Evolutionary conservation across 2,797 vertebrate genomes (phyloP).

Genomic region (Hipposideros larvatus): DNA sequence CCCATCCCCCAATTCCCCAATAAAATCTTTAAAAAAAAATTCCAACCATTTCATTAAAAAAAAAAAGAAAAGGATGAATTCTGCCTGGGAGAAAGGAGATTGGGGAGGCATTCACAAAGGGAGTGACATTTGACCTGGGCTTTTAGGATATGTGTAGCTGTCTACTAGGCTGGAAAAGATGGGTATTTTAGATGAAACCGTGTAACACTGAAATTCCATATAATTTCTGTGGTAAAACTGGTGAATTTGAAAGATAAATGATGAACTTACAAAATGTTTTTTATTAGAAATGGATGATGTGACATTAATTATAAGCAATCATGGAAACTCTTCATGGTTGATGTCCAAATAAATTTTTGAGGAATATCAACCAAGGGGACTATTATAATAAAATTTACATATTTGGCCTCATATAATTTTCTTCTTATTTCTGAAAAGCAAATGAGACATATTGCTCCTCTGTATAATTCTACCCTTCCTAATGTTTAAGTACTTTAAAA

Average conservation of each 20-base stretch:
- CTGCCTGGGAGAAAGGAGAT: slow-evolving; percentile 2
- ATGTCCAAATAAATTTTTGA: slow-evolving; percentile 17
- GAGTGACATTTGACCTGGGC: background rate
- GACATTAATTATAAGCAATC: slow-evolving; percentile 13
- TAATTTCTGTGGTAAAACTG: slow-evolving; percentile 41
- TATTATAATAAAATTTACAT: slow-evolving; percentile 40
- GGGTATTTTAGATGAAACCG: slow-evolving; percentile 39
- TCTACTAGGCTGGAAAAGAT: background rate
- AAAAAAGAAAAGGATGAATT: background rate
- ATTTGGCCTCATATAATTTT: slow-evolving; percentile 39
- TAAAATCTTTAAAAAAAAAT: too few relatives aligned
- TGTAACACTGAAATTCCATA: slow-evolving; percentile 31
- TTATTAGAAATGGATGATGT: slow-evolving; percentile 34
- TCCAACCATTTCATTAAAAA: too few relatives aligned
- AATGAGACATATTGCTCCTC: background rate
- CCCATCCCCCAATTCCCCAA: too few relatives aligned
- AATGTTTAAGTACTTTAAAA: slow-evolving; percentile 55
- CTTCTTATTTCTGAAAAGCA: slow-evolving; percentile 44
- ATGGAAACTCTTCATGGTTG: slow-evolving; percentile 24
- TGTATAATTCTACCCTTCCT: slow-evolving; percentile 20
- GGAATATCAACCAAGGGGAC: background rate
- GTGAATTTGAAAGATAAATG: slow-evolving; percentile 26
- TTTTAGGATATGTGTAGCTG: slow-evolving; percentile 29
- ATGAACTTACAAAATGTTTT: slow-evolving; percentile 34
- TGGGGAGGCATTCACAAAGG: background rate